Evolutionary conservation across 2,888 invertebrate species (phyloP).

Genomic region (Lacanobia wlatinum): DNA sequence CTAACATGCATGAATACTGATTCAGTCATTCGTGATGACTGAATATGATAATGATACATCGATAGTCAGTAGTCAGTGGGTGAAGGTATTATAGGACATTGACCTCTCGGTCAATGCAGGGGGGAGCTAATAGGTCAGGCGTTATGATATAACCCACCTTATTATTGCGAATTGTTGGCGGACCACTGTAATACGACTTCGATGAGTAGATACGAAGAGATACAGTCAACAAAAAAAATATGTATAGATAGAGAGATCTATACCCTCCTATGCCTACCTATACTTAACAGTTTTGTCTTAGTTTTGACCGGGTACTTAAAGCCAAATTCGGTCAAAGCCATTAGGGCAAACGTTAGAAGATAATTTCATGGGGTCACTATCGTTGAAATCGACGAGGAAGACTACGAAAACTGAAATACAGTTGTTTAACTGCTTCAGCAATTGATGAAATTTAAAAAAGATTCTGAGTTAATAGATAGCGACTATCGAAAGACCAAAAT

Average conservation of each 20-base stretch:
- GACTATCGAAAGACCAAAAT: no score
- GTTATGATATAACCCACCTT: conserved; percentile 21
- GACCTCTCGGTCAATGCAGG: conserved; percentile 4
- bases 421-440: neutral
- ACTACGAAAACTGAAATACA: neutral
- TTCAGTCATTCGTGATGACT: conserved; percentile 8
- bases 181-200: conserved; percentile 4
- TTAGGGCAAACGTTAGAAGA: no score
- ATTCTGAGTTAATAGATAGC: no score
- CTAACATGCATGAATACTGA: conserved; percentile 15
- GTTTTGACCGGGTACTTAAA: no score
- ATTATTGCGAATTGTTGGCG: neutral
- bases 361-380: no score
- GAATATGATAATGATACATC: conserved; percentile 11
- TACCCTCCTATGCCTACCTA: no score
- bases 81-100: conserved; percentile 20
- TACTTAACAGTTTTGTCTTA: no score
- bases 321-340: no score
- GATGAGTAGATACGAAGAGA: neutral
- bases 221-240: no score
- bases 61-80: neutral
- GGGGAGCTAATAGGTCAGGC: conserved; percentile 37
- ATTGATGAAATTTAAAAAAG: neutral
- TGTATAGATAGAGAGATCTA: no score
- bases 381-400: no score